Conservation (phyloP, 2,888 invertebrate species). For the Poecilus cupreus region DNA sequence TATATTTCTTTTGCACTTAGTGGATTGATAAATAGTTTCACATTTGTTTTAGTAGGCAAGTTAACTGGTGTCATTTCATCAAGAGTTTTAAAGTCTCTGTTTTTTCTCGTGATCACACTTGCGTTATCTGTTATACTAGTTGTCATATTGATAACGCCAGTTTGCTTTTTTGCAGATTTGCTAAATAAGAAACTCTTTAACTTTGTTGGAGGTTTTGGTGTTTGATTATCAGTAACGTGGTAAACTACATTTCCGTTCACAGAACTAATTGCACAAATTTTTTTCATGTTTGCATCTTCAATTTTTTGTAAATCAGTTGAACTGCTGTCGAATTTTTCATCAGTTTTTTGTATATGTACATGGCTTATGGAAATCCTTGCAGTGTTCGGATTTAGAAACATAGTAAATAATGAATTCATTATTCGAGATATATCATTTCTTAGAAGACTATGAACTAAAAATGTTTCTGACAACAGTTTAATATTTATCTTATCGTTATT, state of each 20-base stretch:
- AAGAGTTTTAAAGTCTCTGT: conserved; percentile 70
- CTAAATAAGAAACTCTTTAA: conserved; percentile 70
- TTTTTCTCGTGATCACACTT: conserved; percentile 70
- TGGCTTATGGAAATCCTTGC: conserved; percentile 88
- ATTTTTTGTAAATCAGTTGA: conserved; percentile 66
- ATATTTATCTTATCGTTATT: conserved; percentile 76
- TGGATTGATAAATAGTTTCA: conserved; percentile 72
- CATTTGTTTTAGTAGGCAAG: conserved; percentile 66
- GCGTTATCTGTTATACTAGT: conserved; percentile 70
- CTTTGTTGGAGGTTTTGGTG: conserved; percentile 69
- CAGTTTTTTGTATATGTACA: conserved; percentile 77
- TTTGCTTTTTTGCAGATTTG: conserved; percentile 68
- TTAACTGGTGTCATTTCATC: conserved; percentile 64
- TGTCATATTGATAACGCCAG: conserved; percentile 69
- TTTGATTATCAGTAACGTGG: conserved; percentile 74
- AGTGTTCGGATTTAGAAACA: conserved; percentile 86
- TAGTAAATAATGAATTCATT: conserved; percentile 84
- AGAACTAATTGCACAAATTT: conserved; percentile 88
- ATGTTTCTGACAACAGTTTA: conserved; percentile 81
- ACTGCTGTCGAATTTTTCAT: conserved; percentile 68
- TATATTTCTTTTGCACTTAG: conserved; percentile 71
- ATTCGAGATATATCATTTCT: conserved; percentile 86
- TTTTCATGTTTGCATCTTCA: conserved; percentile 72
- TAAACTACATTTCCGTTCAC: conserved; percentile 86
- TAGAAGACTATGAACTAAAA: conserved; percentile 83